Conservation (phyloP, 2,113 vertebrate genomes). For the Strix uralensis region DNA sequence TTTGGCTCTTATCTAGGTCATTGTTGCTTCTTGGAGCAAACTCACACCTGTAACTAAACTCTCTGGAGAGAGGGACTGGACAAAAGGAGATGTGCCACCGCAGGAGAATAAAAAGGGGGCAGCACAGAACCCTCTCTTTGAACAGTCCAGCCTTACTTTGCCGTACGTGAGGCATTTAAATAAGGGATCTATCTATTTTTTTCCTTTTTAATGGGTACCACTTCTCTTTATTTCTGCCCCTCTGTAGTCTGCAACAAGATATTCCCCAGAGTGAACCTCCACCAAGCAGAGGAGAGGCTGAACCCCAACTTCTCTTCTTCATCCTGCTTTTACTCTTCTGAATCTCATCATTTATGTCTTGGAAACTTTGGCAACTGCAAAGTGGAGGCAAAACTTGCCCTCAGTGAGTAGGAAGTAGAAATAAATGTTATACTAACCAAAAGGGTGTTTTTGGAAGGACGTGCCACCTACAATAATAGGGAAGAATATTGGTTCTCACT, state of each 20-base stretch:
- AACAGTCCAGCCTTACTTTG: not conserved
- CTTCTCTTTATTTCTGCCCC: not conserved
- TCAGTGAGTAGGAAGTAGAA: conserved; percentile 41
- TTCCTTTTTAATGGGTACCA: no score
- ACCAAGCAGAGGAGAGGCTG: not conserved
- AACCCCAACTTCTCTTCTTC: not conserved
- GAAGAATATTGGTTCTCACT: conserved; percentile 56
- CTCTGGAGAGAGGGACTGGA: not conserved
- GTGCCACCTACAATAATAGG: conserved; percentile 37
- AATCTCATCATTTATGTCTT: not conserved
- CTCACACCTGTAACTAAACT: not conserved
- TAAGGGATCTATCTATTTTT: rapidly evolving
- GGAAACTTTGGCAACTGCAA: not conserved
- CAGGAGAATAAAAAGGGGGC: not conserved
- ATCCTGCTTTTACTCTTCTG: not conserved
- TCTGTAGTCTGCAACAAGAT: not conserved
- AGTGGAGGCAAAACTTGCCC: conserved; percentile 35
- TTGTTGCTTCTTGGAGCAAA: not conserved
- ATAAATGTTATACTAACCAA: conserved; percentile 39
- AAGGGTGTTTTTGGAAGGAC: conserved; percentile 60
- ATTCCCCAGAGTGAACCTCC: not conserved
- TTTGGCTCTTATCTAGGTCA: not conserved
- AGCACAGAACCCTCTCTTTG: not conserved
- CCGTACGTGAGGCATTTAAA: rapidly evolving
- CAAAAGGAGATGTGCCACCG: not conserved